Conservation (phyloP, 1,140 invertebrate species). For the Heterodera carotae region DNA sequence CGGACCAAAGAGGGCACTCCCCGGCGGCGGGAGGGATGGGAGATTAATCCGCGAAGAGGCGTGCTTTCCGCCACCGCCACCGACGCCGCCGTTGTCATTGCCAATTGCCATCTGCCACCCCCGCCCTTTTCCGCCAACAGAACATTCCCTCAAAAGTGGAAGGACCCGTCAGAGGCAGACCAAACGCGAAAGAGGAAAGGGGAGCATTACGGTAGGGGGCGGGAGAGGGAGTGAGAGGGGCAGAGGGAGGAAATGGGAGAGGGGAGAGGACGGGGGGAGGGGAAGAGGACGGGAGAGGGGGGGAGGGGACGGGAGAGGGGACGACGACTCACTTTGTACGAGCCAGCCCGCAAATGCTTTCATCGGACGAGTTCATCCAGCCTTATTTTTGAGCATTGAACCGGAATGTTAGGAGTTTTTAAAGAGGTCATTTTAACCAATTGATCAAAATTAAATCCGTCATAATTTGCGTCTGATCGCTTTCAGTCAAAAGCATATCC, state of each 20-base stretch:
- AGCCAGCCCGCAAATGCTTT: too few relatives aligned
- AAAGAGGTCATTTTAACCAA: too few relatives aligned
- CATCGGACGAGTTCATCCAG: neutral
- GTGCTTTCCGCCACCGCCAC: slow-evolving; percentile 13
- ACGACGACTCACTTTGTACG: too few relatives aligned
- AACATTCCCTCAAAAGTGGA: neutral
- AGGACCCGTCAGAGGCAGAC: neutral
- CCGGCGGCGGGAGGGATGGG: neutral
- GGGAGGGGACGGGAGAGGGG: too few relatives aligned
- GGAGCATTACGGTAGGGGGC: neutral
- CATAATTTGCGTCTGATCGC: too few relatives aligned
- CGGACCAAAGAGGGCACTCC: neutral
- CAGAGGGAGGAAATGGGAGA: too few relatives aligned
- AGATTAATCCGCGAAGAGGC: slow-evolving; percentile 16
- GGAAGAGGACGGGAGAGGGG: too few relatives aligned
- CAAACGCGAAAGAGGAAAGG: neutral
- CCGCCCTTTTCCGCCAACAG: too few relatives aligned
- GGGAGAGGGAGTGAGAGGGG: too few relatives aligned
- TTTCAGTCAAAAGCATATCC: too few relatives aligned
- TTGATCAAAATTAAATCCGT: too few relatives aligned
- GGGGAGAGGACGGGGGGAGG: too few relatives aligned
- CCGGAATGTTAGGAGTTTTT: neutral
- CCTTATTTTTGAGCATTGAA: neutral
- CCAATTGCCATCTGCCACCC: neutral
- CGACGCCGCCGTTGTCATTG: neutral